phyloP scores from a whole-genome alignment of 1,140 invertebrate genomes.

The Physella acuta region DNA sequence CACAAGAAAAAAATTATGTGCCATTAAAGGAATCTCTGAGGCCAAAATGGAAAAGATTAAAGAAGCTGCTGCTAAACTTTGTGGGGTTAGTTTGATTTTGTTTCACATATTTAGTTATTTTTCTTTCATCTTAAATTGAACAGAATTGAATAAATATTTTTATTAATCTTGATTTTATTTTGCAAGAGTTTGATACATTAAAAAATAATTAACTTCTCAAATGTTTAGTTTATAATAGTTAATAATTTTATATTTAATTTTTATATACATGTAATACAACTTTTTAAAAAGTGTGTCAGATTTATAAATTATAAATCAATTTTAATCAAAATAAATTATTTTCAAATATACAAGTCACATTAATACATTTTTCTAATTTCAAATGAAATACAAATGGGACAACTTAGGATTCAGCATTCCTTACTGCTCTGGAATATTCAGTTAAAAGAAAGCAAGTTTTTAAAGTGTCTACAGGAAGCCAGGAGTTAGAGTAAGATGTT shows the following conservation, averaged over 20 bases:
- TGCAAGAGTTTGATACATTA: too few species aligned
- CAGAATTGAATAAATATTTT: too few species aligned
- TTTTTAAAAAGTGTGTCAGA: too few species aligned
- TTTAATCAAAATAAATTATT: too few species aligned
- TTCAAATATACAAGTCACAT: too few species aligned
- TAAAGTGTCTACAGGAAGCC: constrained; percentile 73
- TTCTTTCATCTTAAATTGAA: too few species aligned
- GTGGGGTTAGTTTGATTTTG: constrained; percentile 43
- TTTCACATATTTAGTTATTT: neutral
- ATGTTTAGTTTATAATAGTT: too few species aligned
- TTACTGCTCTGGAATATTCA: constrained; percentile 75
- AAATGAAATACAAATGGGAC: neutral
- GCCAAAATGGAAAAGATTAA: constrained; percentile 83
- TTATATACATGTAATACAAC: too few species aligned
- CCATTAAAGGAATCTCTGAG: constrained; percentile 78
- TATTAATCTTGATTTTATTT: too few species aligned
- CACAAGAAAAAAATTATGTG: constrained; percentile 73
- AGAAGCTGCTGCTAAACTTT: constrained; percentile 71
- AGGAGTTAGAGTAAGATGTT: constrained; percentile 76
- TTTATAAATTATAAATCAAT: too few species aligned
- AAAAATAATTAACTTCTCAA: too few species aligned
- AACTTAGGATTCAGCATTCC: constrained; percentile 65
- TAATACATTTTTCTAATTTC: neutral
- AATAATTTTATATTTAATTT: too few species aligned
- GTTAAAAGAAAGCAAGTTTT: constrained; percentile 74